These are phyloP conservation scores for Melanostoma scalare DNA, from an alignment of 2,888 invertebrate species.

Conservation along the genomic window DNA sequence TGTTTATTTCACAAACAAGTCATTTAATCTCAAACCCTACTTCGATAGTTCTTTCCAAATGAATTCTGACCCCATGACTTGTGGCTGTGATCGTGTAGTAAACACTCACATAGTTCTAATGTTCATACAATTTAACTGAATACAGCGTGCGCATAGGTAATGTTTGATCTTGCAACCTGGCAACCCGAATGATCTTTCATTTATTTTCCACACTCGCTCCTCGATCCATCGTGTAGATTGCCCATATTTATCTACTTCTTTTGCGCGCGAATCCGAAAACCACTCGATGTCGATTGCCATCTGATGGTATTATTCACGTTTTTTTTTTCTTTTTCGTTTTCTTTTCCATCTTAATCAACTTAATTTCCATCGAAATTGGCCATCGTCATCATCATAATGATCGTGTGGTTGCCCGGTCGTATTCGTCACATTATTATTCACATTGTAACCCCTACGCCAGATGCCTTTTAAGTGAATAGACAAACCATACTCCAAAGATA, in stretches of 20 bases:
- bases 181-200: conserved; percentile 26
- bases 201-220: background rate
- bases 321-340: conserved; percentile 8
- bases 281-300: conserved; percentile 19
- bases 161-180: conserved; percentile 37
- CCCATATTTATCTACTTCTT: conserved; percentile 6
- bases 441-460: conserved; percentile 34
- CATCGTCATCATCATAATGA: conserved; percentile 38
- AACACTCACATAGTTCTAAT: conserved; percentile 28
- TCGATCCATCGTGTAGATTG: conserved; percentile 9
- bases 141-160: conserved; percentile 6
- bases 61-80: conserved; percentile 35
- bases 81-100: conserved; percentile 25
- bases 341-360: conserved; percentile 2
- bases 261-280: background rate
- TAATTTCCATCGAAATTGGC: conserved; percentile 50
- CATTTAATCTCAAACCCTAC: too few relatives aligned
- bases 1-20: too few relatives aligned
- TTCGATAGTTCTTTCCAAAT: background rate
- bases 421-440: conserved; percentile 55
- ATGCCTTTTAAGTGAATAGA: conserved; percentile 8
- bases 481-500: background rate
- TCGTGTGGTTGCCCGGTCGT: conserved; percentile 32
- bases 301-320: conserved; percentile 21
- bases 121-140: conserved; percentile 10